Percentiles rank a stretch among this genome's conserved stretches.
Conservation (phyloP, 2,888 invertebrate species). For the Nephrotoma guestfalica region DNA sequence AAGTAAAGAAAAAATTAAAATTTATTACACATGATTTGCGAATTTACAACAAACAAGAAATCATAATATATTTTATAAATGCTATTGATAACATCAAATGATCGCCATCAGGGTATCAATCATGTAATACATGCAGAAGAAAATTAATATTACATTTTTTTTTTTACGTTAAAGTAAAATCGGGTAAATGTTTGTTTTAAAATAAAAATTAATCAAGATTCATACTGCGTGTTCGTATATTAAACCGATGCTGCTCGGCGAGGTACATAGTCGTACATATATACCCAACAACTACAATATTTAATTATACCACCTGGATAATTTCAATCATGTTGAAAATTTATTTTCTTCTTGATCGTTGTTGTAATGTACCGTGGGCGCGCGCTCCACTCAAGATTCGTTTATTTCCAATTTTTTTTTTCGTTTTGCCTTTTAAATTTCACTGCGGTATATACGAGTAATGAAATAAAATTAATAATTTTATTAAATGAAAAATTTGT, state of each 20-base stretch:
- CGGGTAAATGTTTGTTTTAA: background rate
- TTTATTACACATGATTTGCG: background rate
- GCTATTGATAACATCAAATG: background rate
- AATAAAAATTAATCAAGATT: background rate
- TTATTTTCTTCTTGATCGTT: background rate
- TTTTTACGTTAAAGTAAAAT: background rate
- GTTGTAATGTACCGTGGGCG: background rate
- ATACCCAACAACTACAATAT: background rate
- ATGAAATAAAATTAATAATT: background rate
- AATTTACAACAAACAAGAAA: background rate
- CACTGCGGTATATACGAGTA: background rate
- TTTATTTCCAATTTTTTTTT: background rate
- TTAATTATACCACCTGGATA: background rate
- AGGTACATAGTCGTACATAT: background rate
- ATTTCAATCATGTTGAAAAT: background rate
- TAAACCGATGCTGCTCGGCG: background rate
- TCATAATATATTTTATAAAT: background rate
- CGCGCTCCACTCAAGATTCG: background rate
- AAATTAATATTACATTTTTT: no score
- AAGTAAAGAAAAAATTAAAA: background rate
- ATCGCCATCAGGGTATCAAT: background rate
- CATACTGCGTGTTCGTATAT: background rate
- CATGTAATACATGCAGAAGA: background rate
- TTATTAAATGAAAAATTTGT: background rate
- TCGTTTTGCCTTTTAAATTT: background rate